These are phyloP conservation scores for Drosophila kanekoi DNA, from an alignment of 2,888 invertebrate species.

Conservation along the genomic window DNA sequence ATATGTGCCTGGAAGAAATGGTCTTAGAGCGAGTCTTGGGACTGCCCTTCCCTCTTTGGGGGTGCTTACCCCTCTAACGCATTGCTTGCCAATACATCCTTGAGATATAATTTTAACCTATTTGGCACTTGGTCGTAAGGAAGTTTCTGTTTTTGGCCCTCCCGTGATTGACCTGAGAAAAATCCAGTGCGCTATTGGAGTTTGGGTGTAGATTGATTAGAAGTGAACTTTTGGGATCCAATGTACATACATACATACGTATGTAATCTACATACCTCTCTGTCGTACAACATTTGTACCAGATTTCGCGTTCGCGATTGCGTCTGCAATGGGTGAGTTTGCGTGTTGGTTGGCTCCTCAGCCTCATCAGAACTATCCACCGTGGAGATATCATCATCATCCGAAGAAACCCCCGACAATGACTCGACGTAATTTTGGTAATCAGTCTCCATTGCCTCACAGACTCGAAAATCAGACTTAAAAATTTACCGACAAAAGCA, in stretches of 20 bases:
- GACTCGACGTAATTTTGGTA: slow-evolving; percentile 74
- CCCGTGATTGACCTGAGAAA: slow-evolving; percentile 86
- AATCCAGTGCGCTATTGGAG: slow-evolving; percentile 86
- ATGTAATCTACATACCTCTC: slow-evolving; percentile 71
- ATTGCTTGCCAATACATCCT: slow-evolving; percentile 87
- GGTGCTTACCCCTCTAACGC: slow-evolving; percentile 85
- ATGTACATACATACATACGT: not conserved
- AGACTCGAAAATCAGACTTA: slow-evolving; percentile 67
- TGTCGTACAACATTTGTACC: slow-evolving; percentile 75
- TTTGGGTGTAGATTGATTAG: not conserved
- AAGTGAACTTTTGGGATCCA: not conserved
- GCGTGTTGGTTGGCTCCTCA: slow-evolving; percentile 49
- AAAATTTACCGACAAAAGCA: slow-evolving; percentile 45
- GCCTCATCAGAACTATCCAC: slow-evolving; percentile 80
- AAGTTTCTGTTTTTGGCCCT: slow-evolving; percentile 85
- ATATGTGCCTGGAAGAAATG: slow-evolving; percentile 90
- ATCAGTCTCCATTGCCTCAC: slow-evolving; percentile 74
- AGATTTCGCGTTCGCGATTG: slow-evolving; percentile 70
- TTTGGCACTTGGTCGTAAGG: slow-evolving; percentile 87
- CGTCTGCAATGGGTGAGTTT: slow-evolving; percentile 32
- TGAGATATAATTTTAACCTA: slow-evolving; percentile 87
- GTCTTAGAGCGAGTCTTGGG: not conserved
- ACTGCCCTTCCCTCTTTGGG: not conserved
- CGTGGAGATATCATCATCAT: slow-evolving; percentile 76
- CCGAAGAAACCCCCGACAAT: slow-evolving; percentile 74